phyloP scores from a whole-genome alignment of 2,888 invertebrate species.

The Drosophila glabriapex region DNA sequence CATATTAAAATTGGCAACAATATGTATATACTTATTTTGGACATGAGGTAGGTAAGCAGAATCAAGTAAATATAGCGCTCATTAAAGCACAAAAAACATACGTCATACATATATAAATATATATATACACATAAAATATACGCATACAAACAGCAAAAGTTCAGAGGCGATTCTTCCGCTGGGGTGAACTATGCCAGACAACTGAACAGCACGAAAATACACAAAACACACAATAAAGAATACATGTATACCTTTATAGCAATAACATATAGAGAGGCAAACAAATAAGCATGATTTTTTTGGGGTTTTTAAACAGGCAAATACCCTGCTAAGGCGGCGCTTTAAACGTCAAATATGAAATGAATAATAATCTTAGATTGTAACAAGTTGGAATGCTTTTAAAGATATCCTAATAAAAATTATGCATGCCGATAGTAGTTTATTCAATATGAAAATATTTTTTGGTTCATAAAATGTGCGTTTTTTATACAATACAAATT shows the following conservation, averaged over 20 bases:
- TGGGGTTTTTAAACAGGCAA: not conserved
- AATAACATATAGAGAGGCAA: conserved; percentile 23
- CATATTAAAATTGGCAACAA: conserved; percentile 13
- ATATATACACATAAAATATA: conserved; percentile 16
- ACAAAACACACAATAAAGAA: conserved; percentile 56
- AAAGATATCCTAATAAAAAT: not conserved
- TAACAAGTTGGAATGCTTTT: not conserved
- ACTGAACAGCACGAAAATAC: conserved; percentile 30
- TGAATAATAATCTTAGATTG: not conserved
- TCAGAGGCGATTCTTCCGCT: conserved; percentile 71
- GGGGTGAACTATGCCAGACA: conserved; percentile 33
- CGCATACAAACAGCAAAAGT: conserved; percentile 45
- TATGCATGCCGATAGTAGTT: not conserved
- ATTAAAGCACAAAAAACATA: conserved; percentile 63
- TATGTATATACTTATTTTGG: conserved; percentile 11
- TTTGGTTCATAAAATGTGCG: not conserved
- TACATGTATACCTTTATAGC: conserved; percentile 19
- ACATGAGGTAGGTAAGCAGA: conserved; percentile 52
- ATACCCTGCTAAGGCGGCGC: conserved; percentile 16
- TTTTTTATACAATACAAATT: not conserved
- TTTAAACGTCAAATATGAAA: not conserved
- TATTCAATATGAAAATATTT: not conserved
- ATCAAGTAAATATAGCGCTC: conserved; percentile 45
- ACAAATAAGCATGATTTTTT: conserved; percentile 8
- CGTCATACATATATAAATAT: not conserved